Evolutionary conservation across 53 echinoderm and acorn worm species (phyloP).

Genomic region (Hippasteria phrygiana): DNA sequence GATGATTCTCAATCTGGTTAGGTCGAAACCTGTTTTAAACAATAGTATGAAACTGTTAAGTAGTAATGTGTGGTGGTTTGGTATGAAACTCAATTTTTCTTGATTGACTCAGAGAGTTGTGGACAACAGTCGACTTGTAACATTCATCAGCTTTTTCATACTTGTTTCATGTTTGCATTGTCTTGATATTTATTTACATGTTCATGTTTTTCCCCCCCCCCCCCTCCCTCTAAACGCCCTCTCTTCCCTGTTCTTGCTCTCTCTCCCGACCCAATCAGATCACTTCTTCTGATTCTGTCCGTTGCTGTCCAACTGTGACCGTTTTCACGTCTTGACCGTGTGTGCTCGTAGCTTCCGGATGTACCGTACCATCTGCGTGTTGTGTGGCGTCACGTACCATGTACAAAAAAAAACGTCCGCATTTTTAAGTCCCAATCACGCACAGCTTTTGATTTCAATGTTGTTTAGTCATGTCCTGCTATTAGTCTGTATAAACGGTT

Average conservation of each 20-base stretch:
- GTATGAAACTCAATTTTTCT: too few relatives aligned
- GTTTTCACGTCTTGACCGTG: constrained; percentile 63
- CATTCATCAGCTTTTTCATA: constrained; percentile 25
- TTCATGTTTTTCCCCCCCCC: constrained; percentile 1
- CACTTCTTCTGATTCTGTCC: constrained; percentile 67
- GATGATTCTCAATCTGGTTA: too few relatives aligned
- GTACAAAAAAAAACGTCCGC: constrained; percentile 31
- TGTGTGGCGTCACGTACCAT: constrained; percentile 63
- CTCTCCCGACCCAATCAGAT: constrained; percentile 46
- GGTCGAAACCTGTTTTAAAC: not conserved
- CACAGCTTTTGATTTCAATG: constrained; percentile 50
- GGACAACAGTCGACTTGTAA: not conserved
- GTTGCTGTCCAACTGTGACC: constrained; percentile 64
- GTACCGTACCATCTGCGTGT: constrained; percentile 40
- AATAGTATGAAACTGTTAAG: too few relatives aligned
- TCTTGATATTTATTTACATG: constrained; percentile 58
- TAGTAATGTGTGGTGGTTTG: too few relatives aligned
- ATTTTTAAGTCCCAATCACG: constrained; percentile 54
- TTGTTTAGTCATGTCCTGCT: constrained; percentile 59
- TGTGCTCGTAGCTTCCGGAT: constrained; percentile 55
- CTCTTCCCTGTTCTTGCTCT: constrained; percentile 38
- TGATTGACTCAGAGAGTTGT: not conserved
- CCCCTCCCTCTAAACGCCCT: not conserved
- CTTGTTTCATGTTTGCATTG: constrained; percentile 59
- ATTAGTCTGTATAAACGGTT: constrained; percentile 27